Conservation (phyloP, 2,888 invertebrate species). For the Dryocosmus kuriphilus region DNA sequence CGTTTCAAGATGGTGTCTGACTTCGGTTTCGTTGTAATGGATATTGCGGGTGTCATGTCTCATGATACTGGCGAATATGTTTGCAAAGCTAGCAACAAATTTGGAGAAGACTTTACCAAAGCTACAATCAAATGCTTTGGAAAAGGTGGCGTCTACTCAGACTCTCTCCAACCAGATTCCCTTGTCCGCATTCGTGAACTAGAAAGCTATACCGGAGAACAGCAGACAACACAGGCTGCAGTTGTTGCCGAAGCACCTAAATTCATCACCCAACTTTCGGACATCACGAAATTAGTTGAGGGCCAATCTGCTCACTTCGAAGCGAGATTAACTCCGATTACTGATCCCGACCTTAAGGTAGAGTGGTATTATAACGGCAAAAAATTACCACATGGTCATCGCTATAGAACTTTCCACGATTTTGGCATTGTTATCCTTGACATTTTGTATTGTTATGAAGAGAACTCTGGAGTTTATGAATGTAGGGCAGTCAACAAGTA, state of each 20-base stretch:
- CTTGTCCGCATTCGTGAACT: slow-evolving; percentile 92
- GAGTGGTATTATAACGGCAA: slow-evolving; percentile 98
- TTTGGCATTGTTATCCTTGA: slow-evolving; percentile 98
- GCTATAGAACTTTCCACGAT: slow-evolving; percentile 98
- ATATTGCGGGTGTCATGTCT: slow-evolving; percentile 95
- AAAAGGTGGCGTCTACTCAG: slow-evolving; percentile 91
- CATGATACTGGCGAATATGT: slow-evolving; percentile 96
- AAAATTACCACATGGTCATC: slow-evolving; percentile 95
- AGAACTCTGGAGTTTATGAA: slow-evolving; percentile 96
- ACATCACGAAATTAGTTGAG: slow-evolving; percentile 92
- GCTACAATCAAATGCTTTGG: slow-evolving; percentile 92
- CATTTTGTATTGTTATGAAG: slow-evolving; percentile 96
- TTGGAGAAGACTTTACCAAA: slow-evolving; percentile 92
- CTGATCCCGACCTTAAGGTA: slow-evolving; percentile 95
- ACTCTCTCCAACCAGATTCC: slow-evolving; percentile 94
- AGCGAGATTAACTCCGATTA: slow-evolving; percentile 94
- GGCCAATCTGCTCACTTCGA: slow-evolving; percentile 97
- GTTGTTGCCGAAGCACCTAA: slow-evolving; percentile 90
- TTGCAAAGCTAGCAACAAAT: slow-evolving; percentile 94
- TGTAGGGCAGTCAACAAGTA: slow-evolving; percentile 95
- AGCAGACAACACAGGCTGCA: slow-evolving; percentile 82
- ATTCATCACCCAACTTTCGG: slow-evolving; percentile 92
- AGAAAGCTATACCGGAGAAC: slow-evolving; percentile 84
- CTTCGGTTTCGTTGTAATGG: slow-evolving; percentile 96
- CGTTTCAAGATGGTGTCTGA: slow-evolving; percentile 96